These are phyloP conservation scores for Ditylenchus dipsaci DNA, from an alignment of 1,140 invertebrate species.

Conservation along the genomic window DNA sequence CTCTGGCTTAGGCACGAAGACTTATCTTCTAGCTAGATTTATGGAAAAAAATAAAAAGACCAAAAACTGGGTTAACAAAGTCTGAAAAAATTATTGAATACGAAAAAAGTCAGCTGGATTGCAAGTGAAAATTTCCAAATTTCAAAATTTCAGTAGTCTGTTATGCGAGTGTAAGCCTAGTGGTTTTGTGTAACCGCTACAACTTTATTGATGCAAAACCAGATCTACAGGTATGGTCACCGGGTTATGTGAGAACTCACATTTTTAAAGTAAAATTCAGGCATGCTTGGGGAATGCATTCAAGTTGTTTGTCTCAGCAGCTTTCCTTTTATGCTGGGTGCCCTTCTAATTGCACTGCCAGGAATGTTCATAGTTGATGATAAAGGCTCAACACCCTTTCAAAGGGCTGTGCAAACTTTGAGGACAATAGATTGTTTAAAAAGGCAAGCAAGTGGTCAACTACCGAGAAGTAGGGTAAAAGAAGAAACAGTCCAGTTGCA, in stretches of 20 bases:
- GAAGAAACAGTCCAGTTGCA: too few relatives aligned
- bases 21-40: too few relatives aligned
- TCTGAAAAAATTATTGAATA: too few relatives aligned
- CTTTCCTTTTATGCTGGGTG: background rate
- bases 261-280: background rate
- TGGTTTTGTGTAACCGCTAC: background rate
- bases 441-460: too few relatives aligned
- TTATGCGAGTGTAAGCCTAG: background rate
- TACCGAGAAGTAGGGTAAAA: too few relatives aligned
- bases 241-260: background rate
- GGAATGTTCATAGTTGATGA: background rate
- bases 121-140: background rate
- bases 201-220: background rate
- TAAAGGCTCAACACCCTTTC: background rate
- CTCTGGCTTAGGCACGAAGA: too few relatives aligned
- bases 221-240: background rate
- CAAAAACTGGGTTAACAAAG: too few relatives aligned
- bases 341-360: background rate
- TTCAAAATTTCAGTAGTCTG: background rate
- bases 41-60: too few relatives aligned
- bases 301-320: background rate
- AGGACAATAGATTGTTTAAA: too few relatives aligned
- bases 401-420: too few relatives aligned
- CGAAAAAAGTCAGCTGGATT: background rate
- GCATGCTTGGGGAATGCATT: slow-evolving; percentile 7